Conservation (phyloP, 2,888 invertebrate species). For the Cheilosia soror region DNA sequence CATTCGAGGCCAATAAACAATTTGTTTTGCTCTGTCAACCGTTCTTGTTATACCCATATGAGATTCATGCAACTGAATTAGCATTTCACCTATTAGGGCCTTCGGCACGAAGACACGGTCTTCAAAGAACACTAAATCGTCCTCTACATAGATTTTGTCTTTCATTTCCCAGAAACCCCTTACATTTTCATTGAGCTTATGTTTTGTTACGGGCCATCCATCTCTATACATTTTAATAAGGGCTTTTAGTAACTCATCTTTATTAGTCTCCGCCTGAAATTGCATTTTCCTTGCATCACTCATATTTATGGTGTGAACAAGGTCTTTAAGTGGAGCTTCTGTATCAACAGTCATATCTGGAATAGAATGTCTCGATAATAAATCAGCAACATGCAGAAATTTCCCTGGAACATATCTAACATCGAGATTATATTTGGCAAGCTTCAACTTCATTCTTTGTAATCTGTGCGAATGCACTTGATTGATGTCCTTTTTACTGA, state of each 20-base stretch:
- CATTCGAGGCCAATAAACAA: too few relatives aligned
- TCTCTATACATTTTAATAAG: conserved; percentile 1
- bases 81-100: conserved; percentile 28
- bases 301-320: conserved; percentile 48
- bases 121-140: conserved; percentile 42
- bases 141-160: conserved; percentile 36
- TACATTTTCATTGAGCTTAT: conserved; percentile 19
- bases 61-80: background rate
- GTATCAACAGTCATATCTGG: conserved; percentile 33
- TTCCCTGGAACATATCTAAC: conserved; percentile 73
- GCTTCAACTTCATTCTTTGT: conserved; percentile 71
- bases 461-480: conserved; percentile 69
- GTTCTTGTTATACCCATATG: too few relatives aligned
- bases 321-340: conserved; percentile 25
- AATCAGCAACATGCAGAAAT: conserved; percentile 73
- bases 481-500: conserved; percentile 52
- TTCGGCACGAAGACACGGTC: conserved; percentile 51
- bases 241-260: conserved; percentile 9
- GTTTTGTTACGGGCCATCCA: conserved; percentile 23
- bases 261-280: conserved; percentile 32
- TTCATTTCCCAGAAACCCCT: conserved; percentile 29
- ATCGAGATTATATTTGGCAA: conserved; percentile 51
- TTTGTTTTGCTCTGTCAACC: too few relatives aligned
- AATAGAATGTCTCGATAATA: conserved; percentile 57
- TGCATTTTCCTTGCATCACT: conserved; percentile 33